Evolutionary conservation across 2,797 vertebrate genomes (phyloP).

Genomic region (Sebastes kiyomatsui): DNA sequence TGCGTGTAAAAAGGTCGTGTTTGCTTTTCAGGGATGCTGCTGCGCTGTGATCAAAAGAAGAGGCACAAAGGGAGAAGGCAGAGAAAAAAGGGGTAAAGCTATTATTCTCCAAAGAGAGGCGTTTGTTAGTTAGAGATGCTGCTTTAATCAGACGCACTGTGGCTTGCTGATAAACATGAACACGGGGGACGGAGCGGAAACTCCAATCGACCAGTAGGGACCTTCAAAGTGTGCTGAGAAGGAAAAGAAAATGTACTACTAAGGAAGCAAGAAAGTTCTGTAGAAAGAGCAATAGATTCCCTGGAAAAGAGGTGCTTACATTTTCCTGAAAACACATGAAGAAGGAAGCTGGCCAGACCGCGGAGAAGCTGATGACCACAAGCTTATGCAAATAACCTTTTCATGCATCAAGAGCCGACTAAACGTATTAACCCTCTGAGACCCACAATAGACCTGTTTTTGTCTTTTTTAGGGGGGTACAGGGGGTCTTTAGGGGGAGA

Average conservation of each 20-base stretch:
- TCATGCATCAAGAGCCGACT: not conserved
- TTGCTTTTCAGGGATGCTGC: conserved; percentile 65
- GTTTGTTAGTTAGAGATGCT: conserved; percentile 36
- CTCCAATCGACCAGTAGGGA: conserved; percentile 1
- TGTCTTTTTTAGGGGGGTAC: too few relatives aligned
- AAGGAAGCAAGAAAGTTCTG: not conserved
- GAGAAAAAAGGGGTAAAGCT: conserved; percentile 14
- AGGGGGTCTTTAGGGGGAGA: too few relatives aligned
- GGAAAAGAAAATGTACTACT: not conserved
- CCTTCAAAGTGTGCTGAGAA: not conserved
- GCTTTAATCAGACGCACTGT: conserved; percentile 48
- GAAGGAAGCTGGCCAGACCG: too few relatives aligned
- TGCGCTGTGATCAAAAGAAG: conserved; percentile 62
- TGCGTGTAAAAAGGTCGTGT: conserved; percentile 32
- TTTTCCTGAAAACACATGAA: not conserved
- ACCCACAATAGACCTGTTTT: too few relatives aligned
- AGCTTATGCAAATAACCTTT: not conserved
- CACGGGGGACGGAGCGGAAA: conserved; percentile 10
- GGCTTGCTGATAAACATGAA: conserved; percentile 41
- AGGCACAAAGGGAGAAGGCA: conserved; percentile 30
- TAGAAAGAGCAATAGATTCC: not conserved
- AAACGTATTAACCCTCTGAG: too few relatives aligned
- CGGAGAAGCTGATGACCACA: not conserved
- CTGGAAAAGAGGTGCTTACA: not conserved
- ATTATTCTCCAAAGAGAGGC: conserved; percentile 33